phyloP scores from a whole-genome alignment of 2,113 vertebrate genomes.

The Fulmarus glacialis region DNA sequence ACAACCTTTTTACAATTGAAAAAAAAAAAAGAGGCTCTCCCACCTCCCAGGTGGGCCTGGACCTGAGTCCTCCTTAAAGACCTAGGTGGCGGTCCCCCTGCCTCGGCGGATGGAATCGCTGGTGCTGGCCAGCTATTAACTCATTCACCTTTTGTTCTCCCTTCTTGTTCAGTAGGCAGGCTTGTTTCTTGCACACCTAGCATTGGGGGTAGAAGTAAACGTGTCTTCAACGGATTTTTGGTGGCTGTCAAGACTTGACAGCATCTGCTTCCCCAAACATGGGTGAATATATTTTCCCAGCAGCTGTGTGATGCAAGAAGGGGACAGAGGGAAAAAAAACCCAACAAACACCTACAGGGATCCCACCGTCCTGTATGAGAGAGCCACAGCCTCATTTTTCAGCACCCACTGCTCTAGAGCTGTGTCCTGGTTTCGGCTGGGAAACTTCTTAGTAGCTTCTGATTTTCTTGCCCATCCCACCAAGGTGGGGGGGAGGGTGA shows the following conservation, averaged over 20 bases:
- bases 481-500: no score
- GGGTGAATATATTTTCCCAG: background rate
- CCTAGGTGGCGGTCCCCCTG: fast-evolving
- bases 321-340: background rate
- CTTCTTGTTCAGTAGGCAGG: background rate
- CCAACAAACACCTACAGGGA: background rate
- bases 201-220: background rate
- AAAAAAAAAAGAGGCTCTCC: background rate
- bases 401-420: background rate
- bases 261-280: background rate
- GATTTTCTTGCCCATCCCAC: no score
- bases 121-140: background rate
- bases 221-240: background rate
- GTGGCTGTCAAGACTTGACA: background rate
- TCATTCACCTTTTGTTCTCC: background rate
- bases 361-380: background rate
- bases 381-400: background rate
- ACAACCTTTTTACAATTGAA: background rate
- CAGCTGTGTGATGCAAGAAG: background rate
- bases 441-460: no score
- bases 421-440: background rate
- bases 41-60: background rate
- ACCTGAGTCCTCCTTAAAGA: background rate
- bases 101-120: background rate
- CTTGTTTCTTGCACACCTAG: background rate